Percentiles rank a stretch among this genome's conserved stretches.
These are phyloP conservation scores for Platichthys stellatus DNA, from an alignment of 2,113 vertebrate species.

Conservation along the genomic window DNA sequence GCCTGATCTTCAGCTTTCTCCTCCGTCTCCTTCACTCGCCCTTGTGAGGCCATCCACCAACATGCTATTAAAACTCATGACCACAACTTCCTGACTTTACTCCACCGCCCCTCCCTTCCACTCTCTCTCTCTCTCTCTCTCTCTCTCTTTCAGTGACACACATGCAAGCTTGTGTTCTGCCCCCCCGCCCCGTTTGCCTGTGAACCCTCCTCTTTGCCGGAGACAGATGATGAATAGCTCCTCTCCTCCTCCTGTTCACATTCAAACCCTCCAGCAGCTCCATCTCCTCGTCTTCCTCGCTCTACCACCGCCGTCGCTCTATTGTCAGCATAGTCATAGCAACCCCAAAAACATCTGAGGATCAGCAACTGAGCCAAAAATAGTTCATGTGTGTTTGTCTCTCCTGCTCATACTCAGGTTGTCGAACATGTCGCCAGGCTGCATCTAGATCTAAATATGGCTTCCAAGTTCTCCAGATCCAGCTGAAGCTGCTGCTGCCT, in stretches of 20 bases:
- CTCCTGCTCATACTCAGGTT: slow-evolving; percentile 26
- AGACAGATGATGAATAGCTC: slow-evolving; percentile 46
- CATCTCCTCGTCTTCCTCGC: slow-evolving; percentile 23
- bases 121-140: not conserved
- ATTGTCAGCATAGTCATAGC: slow-evolving; percentile 75
- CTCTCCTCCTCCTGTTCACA: slow-evolving; percentile 32
- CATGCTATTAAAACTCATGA: slow-evolving; percentile 62
- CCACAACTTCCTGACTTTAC: slow-evolving; percentile 54
- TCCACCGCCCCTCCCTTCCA: not conserved
- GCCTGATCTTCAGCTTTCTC: slow-evolving; percentile 24
- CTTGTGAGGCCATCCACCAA: slow-evolving; percentile 16
- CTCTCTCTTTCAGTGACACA: slow-evolving; percentile 38
- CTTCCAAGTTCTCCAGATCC: slow-evolving; percentile 10
- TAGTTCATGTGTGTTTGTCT: slow-evolving; percentile 37
- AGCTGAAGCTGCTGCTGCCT: not conserved
- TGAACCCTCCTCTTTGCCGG: slow-evolving; percentile 45
- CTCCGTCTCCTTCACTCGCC: not conserved
- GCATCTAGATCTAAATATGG: slow-evolving; percentile 22
- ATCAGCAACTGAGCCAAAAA: slow-evolving; percentile 55
- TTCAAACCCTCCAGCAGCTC: slow-evolving; percentile 22
- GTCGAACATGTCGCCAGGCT: slow-evolving; percentile 24
- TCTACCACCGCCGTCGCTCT: slow-evolving; percentile 51
- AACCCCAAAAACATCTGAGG: slow-evolving; percentile 74
- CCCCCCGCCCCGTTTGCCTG: slow-evolving; percentile 24
- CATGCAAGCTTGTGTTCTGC: slow-evolving; percentile 55